Percentiles rank a stretch among this genome's conserved stretches.
These are phyloP conservation scores for Hirtodrosophila cameraria DNA, from an alignment of 2,888 invertebrate species.

Conservation along the genomic window DNA sequence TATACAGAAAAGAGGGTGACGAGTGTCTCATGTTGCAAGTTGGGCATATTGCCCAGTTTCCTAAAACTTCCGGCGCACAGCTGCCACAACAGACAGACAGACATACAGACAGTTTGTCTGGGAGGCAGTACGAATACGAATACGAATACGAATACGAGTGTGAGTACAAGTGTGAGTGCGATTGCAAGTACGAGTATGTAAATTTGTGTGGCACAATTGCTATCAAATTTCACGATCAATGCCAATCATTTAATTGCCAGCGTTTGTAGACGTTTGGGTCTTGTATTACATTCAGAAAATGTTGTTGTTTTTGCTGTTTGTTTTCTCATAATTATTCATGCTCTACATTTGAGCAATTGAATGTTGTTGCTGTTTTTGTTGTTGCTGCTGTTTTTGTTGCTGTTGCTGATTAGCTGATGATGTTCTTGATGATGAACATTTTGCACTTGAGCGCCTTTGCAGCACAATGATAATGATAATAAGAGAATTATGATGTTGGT, in stretches of 20 bases:
- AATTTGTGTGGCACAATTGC: slow-evolving; percentile 62
- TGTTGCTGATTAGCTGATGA: slow-evolving; percentile 33
- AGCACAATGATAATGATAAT: slow-evolving; percentile 28
- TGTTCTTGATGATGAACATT: slow-evolving; percentile 36
- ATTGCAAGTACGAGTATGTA: slow-evolving; percentile 10
- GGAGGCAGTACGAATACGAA: not conserved
- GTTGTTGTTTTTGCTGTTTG: slow-evolving; percentile 17
- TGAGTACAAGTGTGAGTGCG: no score
- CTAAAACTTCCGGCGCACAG: slow-evolving; percentile 6
- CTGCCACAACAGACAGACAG: no score
- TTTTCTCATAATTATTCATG: slow-evolving; percentile 63
- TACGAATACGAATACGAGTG: slow-evolving; percentile 29
- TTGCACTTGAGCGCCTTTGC: slow-evolving; percentile 50
- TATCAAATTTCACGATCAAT: slow-evolving; percentile 76
- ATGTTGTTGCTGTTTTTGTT: slow-evolving; percentile 24
- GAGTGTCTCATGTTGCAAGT: slow-evolving; percentile 49
- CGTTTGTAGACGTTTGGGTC: slow-evolving; percentile 21
- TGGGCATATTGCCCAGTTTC: slow-evolving; percentile 60
- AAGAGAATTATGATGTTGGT: not conserved
- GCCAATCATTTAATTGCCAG: slow-evolving; percentile 76
- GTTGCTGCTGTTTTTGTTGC: slow-evolving; percentile 11
- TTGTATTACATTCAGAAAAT: slow-evolving; percentile 18
- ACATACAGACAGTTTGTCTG: slow-evolving; percentile 66
- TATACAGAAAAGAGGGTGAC: slow-evolving; percentile 2
- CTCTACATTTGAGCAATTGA: slow-evolving; percentile 63